Conservation (phyloP, 2,797 vertebrate genomes). For the Melanotaenia trifasciata region DNA sequence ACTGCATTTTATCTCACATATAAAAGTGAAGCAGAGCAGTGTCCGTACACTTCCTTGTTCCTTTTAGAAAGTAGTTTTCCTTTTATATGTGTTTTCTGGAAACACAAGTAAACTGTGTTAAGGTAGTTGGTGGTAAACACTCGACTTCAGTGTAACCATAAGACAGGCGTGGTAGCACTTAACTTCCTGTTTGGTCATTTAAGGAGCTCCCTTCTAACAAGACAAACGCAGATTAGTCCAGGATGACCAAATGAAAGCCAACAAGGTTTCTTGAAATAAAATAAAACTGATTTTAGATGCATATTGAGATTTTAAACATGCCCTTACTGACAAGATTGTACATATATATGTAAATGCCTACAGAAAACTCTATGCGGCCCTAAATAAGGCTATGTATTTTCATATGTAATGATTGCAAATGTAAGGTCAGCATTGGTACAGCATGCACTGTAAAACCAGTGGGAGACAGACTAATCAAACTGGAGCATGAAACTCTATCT, state of each 20-base stretch:
- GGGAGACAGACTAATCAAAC: slow-evolving; percentile 32
- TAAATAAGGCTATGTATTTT: slow-evolving; percentile 58
- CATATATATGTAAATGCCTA: slow-evolving; percentile 65
- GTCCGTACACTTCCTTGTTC: slow-evolving; percentile 16
- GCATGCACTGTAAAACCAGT: slow-evolving; percentile 51
- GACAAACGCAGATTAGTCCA: slow-evolving; percentile 40
- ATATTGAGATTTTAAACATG: slow-evolving; percentile 51
- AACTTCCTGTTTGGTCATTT: slow-evolving; percentile 67
- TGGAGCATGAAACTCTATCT: slow-evolving; percentile 53
- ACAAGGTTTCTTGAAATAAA: slow-evolving; percentile 53
- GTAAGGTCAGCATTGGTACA: slow-evolving; percentile 38
- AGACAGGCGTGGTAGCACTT: slow-evolving; percentile 70
- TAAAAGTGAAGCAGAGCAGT: slow-evolving; percentile 30
- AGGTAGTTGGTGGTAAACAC: slow-evolving; percentile 56
- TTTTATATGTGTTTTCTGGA: slow-evolving; percentile 22
- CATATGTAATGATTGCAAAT: slow-evolving; percentile 47
- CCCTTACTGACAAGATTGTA: slow-evolving; percentile 52
- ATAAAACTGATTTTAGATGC: slow-evolving; percentile 38
- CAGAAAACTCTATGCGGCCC: slow-evolving; percentile 65
- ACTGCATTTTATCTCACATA: slow-evolving; percentile 31
- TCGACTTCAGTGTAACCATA: slow-evolving; percentile 46
- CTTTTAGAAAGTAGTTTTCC: slow-evolving; percentile 28
- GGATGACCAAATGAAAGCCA: slow-evolving; percentile 38
- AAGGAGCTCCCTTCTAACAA: slow-evolving; percentile 37
- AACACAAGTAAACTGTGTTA: slow-evolving; percentile 33